Conservation (phyloP, 1,140 invertebrate species). For the Drosophila nigromelanica region DNA sequence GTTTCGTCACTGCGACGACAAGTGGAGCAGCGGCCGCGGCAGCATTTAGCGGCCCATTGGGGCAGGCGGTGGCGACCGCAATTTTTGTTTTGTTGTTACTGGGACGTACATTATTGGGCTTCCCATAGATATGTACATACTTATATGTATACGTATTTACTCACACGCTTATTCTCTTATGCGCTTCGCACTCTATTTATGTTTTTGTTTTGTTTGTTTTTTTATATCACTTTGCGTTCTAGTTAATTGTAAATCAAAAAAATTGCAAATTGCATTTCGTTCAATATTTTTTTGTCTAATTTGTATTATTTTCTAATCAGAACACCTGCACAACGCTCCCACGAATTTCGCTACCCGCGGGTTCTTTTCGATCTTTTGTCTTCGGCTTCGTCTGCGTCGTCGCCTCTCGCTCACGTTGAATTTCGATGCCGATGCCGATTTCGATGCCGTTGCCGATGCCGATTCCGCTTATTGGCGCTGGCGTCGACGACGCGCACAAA, state of each 20-base stretch:
- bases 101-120: slow-evolving; percentile 70
- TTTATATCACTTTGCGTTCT: slow-evolving; percentile 39
- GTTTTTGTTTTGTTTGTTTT: background rate
- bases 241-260: slow-evolving; percentile 19
- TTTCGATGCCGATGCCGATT: slow-evolving; percentile 31
- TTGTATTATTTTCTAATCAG: slow-evolving; percentile 4
- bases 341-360: slow-evolving; percentile 45
- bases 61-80: slow-evolving; percentile 72
- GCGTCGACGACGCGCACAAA: slow-evolving; percentile 58
- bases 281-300: background rate
- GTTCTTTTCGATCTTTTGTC: slow-evolving; percentile 41
- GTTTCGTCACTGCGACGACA: slow-evolving; percentile 80
- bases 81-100: slow-evolving; percentile 74
- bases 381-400: slow-evolving; percentile 18
- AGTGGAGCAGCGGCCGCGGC: slow-evolving; percentile 68
- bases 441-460: slow-evolving; percentile 33
- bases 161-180: slow-evolving; percentile 36
- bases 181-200: slow-evolving; percentile 46
- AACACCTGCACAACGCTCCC: slow-evolving; percentile 47
- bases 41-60: slow-evolving; percentile 52
- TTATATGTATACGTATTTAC: slow-evolving; percentile 11
- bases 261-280: slow-evolving; percentile 28
- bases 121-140: slow-evolving; percentile 33
- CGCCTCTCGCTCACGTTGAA: slow-evolving; percentile 24
- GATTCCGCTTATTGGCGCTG: slow-evolving; percentile 57